Conservation (phyloP, 2,797 vertebrate species). For the Tragopan temminckii region DNA sequence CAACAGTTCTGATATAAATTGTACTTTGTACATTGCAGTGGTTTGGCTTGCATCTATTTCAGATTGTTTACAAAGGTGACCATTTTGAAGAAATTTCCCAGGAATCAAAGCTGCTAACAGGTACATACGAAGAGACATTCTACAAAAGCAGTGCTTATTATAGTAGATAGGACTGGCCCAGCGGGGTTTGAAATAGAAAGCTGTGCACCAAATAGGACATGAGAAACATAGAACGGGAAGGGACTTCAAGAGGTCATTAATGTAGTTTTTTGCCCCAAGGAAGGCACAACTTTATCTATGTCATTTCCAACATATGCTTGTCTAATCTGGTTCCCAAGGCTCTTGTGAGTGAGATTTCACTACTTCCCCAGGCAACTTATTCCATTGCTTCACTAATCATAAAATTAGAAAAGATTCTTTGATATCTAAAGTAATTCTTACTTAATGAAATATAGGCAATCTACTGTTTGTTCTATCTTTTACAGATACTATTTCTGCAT, state of each 20-base stretch:
- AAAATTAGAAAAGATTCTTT: not conserved
- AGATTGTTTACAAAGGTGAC: not conserved
- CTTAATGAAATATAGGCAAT: not conserved
- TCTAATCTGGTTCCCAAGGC: not conserved
- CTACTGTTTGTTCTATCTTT: not conserved
- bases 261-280: not conserved
- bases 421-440: not conserved
- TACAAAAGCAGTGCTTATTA: not conserved
- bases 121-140: not conserved
- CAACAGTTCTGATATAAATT: not conserved
- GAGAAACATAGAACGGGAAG: not conserved
- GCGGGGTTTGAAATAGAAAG: not conserved
- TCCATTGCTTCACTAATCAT: not conserved
- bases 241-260: not conserved
- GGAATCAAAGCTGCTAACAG: not conserved
- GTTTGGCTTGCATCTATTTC: not conserved
- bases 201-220: not conserved
- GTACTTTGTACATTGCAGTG: not conserved
- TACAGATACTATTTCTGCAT: not conserved
- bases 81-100: not conserved
- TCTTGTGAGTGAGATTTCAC: not conserved
- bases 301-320: not conserved
- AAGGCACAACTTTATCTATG: not conserved
- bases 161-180: not conserved
- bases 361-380: not conserved